Conservation (phyloP, 2,888 invertebrate genomes). For the Dicranocentrus wangi region DNA sequence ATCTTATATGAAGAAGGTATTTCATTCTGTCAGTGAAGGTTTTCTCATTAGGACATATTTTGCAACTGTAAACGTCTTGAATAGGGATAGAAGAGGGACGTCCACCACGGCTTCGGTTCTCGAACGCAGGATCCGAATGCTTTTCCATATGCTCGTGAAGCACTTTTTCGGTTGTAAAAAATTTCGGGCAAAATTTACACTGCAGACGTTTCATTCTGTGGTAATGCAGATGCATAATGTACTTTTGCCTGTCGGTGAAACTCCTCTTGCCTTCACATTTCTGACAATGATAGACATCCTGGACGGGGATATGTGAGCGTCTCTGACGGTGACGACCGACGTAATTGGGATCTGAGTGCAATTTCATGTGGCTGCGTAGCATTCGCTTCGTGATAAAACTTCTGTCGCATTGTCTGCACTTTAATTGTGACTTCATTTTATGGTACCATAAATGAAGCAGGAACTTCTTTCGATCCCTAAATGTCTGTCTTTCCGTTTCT, state of each 20-base stretch:
- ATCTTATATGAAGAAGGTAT: conserved; percentile 32
- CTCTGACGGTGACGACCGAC: not conserved
- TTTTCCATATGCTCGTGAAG: conserved; percentile 20
- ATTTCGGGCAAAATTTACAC: conserved; percentile 1
- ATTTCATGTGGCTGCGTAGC: not conserved
- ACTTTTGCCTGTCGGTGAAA: not conserved
- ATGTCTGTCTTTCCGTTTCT: too few relatives aligned
- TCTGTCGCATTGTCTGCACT: conserved; percentile 15
- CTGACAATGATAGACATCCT: conserved; percentile 20
- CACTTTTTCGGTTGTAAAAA: not conserved
- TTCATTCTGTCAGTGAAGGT: conserved; percentile 28
- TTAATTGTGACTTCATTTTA: conserved; percentile 8
- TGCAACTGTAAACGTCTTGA: conserved; percentile 48
- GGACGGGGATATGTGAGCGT: conserved; percentile 2
- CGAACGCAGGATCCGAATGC: conserved; percentile 37
- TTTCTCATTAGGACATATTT: conserved; percentile 17
- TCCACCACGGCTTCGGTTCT: not conserved
- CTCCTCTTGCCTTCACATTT: conserved; percentile 9
- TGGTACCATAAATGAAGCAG: conserved; percentile 15
- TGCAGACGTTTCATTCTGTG: not conserved
- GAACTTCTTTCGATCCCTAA: conserved; percentile 14
- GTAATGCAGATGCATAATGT: conserved; percentile 10
- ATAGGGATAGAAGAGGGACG: conserved; percentile 19
- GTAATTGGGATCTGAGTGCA: conserved; percentile 31
- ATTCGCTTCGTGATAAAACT: not conserved